Evolutionary conservation across 2,888 invertebrate species (phyloP), one percentile per base, ranked within the genome.

Genomic region (Aphidius colemani): DNA sequence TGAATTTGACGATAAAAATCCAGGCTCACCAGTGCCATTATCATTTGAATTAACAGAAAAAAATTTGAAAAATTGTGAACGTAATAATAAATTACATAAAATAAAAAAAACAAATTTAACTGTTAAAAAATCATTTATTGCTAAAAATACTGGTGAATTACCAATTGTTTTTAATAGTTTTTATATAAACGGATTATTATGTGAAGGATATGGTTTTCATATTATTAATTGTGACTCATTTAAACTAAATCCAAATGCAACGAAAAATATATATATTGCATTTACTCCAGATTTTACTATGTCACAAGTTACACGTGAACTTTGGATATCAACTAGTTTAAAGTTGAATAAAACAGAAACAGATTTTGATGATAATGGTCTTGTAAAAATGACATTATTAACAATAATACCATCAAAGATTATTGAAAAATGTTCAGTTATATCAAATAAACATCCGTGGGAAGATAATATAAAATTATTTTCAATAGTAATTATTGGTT

Each of bases 131-230:
- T 88, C 92, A 51, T 96, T 96, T 81, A 88, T 89, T 8, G 92
- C 93, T 30, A 88, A 91, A 72, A 98, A 98, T 85, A 91, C 92
- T n/a, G 98, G 98, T 2, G 92, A 92, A 77, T 86, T 96, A 70
- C 88, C 92, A n/a, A 89, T 98, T 74, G 87, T 87, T 70, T 88
- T 96, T 68, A 85, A 87, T 69, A 87, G 87, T 60, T 85, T 87
- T 73, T 84, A 84, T 65, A 89, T 94, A 68, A 90, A 89, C 74
- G 87, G 87, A 69, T 83, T 87, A 67, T 81, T 83, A 1, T 93
- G 94, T 78, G 89, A 91, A 81, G 92, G 93, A 7, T 91, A 90
- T 73, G 94, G 94, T 13, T 94, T 93, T 77, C 87, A 88, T 74
- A 87, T 94, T 46, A 83, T 91, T 60, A 90, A 93, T 75, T 94